phyloP scores from a whole-genome alignment of 2,113 vertebrate genomes.

The Pomatorhinus ruficollis region DNA sequence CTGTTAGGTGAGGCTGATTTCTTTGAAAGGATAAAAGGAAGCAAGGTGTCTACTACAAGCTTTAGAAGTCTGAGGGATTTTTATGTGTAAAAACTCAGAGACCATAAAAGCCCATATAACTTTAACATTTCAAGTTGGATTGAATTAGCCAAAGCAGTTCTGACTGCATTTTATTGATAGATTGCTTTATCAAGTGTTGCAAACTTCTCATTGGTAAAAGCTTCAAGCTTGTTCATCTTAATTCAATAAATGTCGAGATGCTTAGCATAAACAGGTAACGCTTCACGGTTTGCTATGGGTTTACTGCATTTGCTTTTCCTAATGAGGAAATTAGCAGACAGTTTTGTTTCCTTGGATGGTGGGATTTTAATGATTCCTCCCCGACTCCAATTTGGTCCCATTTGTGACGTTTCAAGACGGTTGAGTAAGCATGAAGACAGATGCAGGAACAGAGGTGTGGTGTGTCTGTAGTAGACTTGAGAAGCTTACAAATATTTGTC shows the following conservation, averaged over 20 bases:
- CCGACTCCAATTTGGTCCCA: fast-evolving
- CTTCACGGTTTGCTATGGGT: neutral
- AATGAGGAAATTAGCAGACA: neutral
- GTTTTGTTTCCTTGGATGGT: neutral
- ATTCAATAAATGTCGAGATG: neutral
- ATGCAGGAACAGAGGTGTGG: neutral
- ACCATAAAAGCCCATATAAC: neutral
- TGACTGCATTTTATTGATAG: neutral
- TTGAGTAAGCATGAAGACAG: neutral
- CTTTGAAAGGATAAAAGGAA: neutral
- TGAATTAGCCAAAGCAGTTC: neutral
- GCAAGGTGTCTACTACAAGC: neutral
- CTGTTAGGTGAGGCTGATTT: neutral
- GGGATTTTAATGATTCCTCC: neutral
- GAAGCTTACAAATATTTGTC: neutral
- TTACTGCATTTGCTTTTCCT: neutral
- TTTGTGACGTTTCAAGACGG: neutral
- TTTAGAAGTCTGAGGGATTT: neutral
- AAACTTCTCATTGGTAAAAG: neutral
- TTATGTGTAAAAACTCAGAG: neutral
- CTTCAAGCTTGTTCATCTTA: neutral
- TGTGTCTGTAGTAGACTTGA: neutral
- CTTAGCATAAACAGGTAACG: neutral
- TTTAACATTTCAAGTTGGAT: neutral
- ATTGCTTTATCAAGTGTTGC: neutral